Evolutionary conservation across 2,797 vertebrate genomes (phyloP).

Genomic region (Hirundo rustica): DNA sequence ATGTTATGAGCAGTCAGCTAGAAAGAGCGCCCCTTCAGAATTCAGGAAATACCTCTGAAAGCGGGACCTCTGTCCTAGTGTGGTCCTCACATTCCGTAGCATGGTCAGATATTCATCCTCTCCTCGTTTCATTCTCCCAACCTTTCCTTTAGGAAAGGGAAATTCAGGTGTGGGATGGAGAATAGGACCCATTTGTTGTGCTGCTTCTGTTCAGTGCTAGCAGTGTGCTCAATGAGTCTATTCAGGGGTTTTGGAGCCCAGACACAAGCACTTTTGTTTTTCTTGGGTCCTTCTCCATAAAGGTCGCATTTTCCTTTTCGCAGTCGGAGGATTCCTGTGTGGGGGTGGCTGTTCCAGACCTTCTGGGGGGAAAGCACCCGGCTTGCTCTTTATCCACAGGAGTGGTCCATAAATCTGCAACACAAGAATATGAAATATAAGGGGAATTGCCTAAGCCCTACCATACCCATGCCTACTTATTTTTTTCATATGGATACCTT

Average conservation of each 20-base stretch:
- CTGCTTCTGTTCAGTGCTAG: background rate
- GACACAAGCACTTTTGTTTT: constrained; percentile 8
- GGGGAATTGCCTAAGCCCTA: background rate
- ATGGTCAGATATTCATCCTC: background rate
- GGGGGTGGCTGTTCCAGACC: background rate
- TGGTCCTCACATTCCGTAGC: background rate
- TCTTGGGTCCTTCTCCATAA: background rate
- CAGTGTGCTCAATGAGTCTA: background rate
- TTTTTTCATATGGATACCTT: background rate
- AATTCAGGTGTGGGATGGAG: background rate
- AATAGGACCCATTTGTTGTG: background rate
- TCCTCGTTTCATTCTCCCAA: background rate
- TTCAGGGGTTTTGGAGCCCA: background rate
- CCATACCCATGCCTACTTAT: background rate
- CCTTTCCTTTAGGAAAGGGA: background rate
- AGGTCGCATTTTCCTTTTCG: background rate
- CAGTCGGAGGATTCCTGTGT: background rate
- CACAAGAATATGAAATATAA: background rate
- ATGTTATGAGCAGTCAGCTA: background rate
- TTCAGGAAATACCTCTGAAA: background rate
- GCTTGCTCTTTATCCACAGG: background rate
- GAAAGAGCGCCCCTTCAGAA: background rate
- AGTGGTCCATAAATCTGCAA: background rate
- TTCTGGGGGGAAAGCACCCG: background rate
- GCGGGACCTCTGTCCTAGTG: background rate